Base-by-base conservation (phyloP, 64 coral and sea anemone genomes). In the Platygyra sinensis region DNA sequence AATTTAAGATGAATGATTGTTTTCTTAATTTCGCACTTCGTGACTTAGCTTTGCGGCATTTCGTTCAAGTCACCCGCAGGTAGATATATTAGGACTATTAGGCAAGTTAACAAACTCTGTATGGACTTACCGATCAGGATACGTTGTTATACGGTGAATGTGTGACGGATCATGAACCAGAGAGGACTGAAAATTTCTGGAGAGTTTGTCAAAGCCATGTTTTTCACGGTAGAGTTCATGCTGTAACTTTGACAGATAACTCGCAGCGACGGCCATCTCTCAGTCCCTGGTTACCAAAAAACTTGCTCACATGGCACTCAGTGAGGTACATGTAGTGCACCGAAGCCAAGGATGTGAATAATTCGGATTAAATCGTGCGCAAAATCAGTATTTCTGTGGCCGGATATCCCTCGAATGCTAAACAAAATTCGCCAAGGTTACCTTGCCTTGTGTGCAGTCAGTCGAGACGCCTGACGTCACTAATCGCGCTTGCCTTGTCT, bases 131-230 rank as follows among this genome's bases (percentile, higher is more conserved):
- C 79, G 73, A 49, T 89, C 84, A 17, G 95, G 95, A 61, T 65
- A 96, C 0, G 95, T 83, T 22, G 95, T 96, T 62, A 91, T 94
- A 17, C 95, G 95, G 60, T 87, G 83, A 10, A 72, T 80, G 8
- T 73, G 24, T n/a, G 79, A 30, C 0, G 91, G 95, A 69, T 88
- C 80, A 46, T 93, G 83, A 32, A 93, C 78, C 36, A 82, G 62
- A 30, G 95, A 76, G 2, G 95, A 96, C 77, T 96, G 95, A 78
- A 96, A 90, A 30, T 85, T 96, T 82, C 88, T 80, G 11, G 95
- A 96, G 10, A 96, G 67, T 11, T 82, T 76, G 79, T 94, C 91
- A 29, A 71, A 88, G 11, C 91, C 95, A 83, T 94, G 84, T 28
- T 72, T 96, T 69, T 96, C 91, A 22, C 63, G 89, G 78, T 96